A percentile compares a stretch with the other conserved stretches of the same genome.
phyloP scores from a whole-genome alignment of 2,888 invertebrate species.

The Drosophila nr. fundita region DNA sequence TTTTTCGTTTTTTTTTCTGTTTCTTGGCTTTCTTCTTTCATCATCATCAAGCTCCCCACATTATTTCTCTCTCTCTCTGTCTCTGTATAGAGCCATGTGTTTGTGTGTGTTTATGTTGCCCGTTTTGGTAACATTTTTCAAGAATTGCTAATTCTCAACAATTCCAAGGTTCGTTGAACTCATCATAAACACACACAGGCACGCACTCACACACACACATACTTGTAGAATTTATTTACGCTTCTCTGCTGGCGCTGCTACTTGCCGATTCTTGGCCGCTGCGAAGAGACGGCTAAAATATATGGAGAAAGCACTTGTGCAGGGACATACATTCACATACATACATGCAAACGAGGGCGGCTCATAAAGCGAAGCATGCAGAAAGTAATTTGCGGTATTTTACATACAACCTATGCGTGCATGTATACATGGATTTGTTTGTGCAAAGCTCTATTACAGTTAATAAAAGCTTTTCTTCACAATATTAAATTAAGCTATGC shows the following conservation, averaged over 20 bases:
- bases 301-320: constrained; percentile 78
- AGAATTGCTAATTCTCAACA: constrained; percentile 83
- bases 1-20: constrained; percentile 55
- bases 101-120: constrained; percentile 69
- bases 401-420: not conserved
- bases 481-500: not conserved
- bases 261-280: constrained; percentile 72
- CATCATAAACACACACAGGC: constrained; percentile 62
- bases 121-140: constrained; percentile 81
- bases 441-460: constrained; percentile 3
- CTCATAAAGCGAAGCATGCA: constrained; percentile 35
- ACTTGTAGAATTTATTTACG: constrained; percentile 62
- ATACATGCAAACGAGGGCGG: constrained; percentile 48
- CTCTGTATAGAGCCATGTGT: constrained; percentile 30
- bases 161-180: constrained; percentile 79
- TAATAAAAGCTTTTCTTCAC: constrained; percentile 19
- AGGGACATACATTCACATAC: constrained; percentile 40
- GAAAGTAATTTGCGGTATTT: constrained; percentile 1
- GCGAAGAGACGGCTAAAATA: constrained; percentile 67
- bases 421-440: not conserved
- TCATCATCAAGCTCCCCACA: constrained; percentile 52
- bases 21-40: constrained; percentile 73
- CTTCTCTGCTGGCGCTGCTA: constrained; percentile 58
- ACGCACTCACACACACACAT: constrained; percentile 41
- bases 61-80: constrained; percentile 37